phyloP scores from a whole-genome alignment of 2,113 vertebrate genomes.

The Brevimyrus niger region DNA sequence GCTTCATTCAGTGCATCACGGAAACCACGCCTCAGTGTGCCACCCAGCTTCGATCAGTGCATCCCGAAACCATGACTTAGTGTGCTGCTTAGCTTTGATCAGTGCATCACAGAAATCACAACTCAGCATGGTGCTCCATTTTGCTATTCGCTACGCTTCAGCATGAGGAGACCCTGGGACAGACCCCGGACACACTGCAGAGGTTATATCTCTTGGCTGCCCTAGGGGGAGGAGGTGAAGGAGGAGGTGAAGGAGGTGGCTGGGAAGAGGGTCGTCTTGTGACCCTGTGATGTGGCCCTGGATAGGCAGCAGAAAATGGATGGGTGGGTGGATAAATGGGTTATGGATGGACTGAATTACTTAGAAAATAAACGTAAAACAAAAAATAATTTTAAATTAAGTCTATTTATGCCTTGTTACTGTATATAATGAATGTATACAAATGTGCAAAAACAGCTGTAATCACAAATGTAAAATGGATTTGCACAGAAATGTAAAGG shows the following conservation, averaged over 20 bases:
- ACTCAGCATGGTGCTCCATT: not conserved
- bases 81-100: not conserved
- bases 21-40: too few relatives aligned
- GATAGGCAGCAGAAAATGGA: not conserved
- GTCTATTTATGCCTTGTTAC: not conserved
- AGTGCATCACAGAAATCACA: not conserved
- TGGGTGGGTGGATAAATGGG: not conserved
- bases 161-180: not conserved
- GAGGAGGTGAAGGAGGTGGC: too few relatives aligned
- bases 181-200: not conserved
- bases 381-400: not conserved
- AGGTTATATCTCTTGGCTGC: too few relatives aligned
- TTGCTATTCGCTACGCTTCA: not conserved
- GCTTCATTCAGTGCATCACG: too few relatives aligned
- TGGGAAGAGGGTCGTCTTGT: too few relatives aligned
- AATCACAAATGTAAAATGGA: not conserved
- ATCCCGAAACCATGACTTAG: not conserved
- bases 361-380: not conserved
- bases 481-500: not conserved
- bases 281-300: too few relatives aligned
- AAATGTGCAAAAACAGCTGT: not conserved
- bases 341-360: not conserved
- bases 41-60: too few relatives aligned
- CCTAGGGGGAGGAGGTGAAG: too few relatives aligned
- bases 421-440: not conserved